Evolutionary conservation across 2,888 invertebrate genomes (phyloP), one percentile per base, ranked within the genome.

Genomic region (Teleiodes luculella): DNA sequence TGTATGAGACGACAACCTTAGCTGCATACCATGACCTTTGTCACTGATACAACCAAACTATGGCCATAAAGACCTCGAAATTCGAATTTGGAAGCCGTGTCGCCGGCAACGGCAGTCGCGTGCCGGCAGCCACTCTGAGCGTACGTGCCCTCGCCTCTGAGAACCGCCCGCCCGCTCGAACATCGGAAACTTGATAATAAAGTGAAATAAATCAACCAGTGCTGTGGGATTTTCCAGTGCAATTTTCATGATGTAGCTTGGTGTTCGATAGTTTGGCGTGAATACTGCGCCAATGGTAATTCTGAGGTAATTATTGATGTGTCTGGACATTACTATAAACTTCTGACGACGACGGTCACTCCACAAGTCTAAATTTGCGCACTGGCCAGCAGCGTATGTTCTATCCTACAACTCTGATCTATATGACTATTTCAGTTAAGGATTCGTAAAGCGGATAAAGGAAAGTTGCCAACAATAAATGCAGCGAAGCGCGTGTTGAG

Each of bases 281-380:
- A 70, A 68, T 65, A 59, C 64, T 57, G 64, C 67, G 66, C 70
- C 73, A 72, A 74, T 80, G 78, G 68, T 74, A 71, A 66, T 61
- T 70, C 65, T 64, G 76, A 83, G 86, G 86, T 87, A 87, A 87
- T 86, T 84, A 86, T 83, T 83, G 76, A 74, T 75, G 66, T 61
- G 60, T 20, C 36, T 57, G 55, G 56, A 60, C 39, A 62, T 60
- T 60, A 59, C 60, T 43, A 43, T 43, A 43, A 43, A 43, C n/a
- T 13, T 61, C 35, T 33, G 35, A 16, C 48, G 31, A 6, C 20
- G 37, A 47, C 48, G 52, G 65, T 30, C 39, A 28, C 68, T 75
- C 70, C 66, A 64, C 57, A 63, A 70, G 57, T 64, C 52, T 61
- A 70, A 56, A 52, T 57, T 57, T 64, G 60, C 62, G 47, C 31